phyloP scores from a whole-genome alignment of 2,113 vertebrate species.

The Sinocyclocheilus anophthalmus region DNA sequence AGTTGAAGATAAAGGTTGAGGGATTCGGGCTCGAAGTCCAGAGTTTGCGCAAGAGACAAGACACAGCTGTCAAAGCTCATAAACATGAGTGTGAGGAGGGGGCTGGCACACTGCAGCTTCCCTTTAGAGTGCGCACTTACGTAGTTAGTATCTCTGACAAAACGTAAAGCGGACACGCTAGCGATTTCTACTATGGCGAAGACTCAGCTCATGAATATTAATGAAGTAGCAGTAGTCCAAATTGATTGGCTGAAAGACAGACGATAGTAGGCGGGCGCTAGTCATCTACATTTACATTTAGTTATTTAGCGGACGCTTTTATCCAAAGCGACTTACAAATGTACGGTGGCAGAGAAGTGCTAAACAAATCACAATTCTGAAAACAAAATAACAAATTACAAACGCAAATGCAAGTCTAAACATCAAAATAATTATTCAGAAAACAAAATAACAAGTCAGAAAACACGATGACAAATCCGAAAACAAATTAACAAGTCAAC shows the following conservation, averaged over 20 bases:
- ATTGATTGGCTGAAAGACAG: neutral
- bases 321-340: too few relatives aligned
- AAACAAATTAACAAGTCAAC: too few relatives aligned
- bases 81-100: slow-evolving; percentile 66
- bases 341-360: too few relatives aligned
- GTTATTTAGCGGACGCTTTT: too few relatives aligned
- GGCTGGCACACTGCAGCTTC: slow-evolving; percentile 57
- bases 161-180: neutral
- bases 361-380: too few relatives aligned
- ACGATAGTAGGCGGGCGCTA: neutral
- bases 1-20: slow-evolving; percentile 64
- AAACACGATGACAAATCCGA: too few relatives aligned
- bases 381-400: too few relatives aligned
- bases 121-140: slow-evolving; percentile 21
- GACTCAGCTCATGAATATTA: neutral
- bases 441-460: too few relatives aligned
- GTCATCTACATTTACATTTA: neutral
- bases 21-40: slow-evolving; percentile 65
- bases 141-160: neutral
- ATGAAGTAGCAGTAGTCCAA: neutral
- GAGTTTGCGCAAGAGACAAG: slow-evolving; percentile 55
- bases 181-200: neutral
- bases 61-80: slow-evolving; percentile 75
- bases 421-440: too few relatives aligned
- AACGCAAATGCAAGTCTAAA: too few relatives aligned